Conservation (phyloP, 2,113 vertebrate genomes). For the Podarcis muralis region DNA sequence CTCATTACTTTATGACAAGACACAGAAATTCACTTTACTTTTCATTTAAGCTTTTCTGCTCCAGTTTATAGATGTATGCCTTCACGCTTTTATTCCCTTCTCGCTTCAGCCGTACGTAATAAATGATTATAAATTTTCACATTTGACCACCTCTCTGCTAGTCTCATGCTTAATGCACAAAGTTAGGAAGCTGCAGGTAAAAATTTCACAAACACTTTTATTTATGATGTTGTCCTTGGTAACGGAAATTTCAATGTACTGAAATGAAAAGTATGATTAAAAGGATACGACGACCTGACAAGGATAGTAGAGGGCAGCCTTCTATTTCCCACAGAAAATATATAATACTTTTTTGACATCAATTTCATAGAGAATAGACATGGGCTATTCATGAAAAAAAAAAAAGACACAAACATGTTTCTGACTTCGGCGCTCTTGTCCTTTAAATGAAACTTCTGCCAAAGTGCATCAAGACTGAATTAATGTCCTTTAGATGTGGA, state of each 20-base stretch:
- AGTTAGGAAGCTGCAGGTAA: slow-evolving; percentile 89
- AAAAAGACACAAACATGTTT: slow-evolving; percentile 76
- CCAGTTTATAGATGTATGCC: slow-evolving; percentile 85
- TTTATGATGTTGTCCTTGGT: slow-evolving; percentile 98
- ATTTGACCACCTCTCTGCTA: slow-evolving; percentile 85
- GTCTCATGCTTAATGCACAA: slow-evolving; percentile 85
- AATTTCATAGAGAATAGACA: slow-evolving; percentile 89
- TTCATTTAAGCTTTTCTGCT: slow-evolving; percentile 88
- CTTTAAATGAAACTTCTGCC: slow-evolving; percentile 63
- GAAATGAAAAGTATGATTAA: slow-evolving; percentile 99
- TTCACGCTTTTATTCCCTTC: slow-evolving; percentile 89
- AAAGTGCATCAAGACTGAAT: slow-evolving; percentile 48
- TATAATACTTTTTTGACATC: slow-evolving; percentile 90
- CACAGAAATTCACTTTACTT: slow-evolving; percentile 90
- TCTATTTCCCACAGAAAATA: slow-evolving; percentile 88
- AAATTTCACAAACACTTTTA: slow-evolving; percentile 92
- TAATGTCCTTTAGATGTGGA: slow-evolving; percentile 41
- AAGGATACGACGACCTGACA: slow-evolving; percentile 84
- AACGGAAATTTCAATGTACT: slow-evolving; percentile 95
- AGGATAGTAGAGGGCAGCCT: slow-evolving; percentile 86
- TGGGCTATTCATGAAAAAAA: slow-evolving; percentile 77
- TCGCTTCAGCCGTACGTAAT: slow-evolving; percentile 83
- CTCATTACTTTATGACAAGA: slow-evolving; percentile 90
- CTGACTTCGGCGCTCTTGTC: slow-evolving; percentile 68
- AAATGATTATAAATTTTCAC: slow-evolving; percentile 97